phyloP scores from a whole-genome alignment of 2,797 vertebrate species.

The Steatocranus sp. region DNA sequence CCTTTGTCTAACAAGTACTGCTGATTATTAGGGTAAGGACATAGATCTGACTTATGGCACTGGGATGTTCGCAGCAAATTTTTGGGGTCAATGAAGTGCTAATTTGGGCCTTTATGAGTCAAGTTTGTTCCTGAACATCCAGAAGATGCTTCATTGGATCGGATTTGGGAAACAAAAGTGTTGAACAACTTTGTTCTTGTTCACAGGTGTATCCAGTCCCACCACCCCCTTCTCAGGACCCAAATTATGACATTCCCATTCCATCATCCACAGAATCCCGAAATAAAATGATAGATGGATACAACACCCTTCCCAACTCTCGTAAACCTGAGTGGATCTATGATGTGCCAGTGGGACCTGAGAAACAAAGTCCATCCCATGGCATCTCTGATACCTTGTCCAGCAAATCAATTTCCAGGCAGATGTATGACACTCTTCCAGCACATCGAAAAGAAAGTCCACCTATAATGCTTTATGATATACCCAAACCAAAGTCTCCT shows the following conservation, averaged over 20 bases:
- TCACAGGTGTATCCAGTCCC: conserved; percentile 77
- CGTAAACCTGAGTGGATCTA: conserved; percentile 86
- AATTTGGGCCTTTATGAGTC: background rate
- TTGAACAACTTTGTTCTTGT: background rate
- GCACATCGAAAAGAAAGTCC: background rate
- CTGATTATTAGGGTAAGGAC: background rate
- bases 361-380: conserved; percentile 56
- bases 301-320: conserved; percentile 77
- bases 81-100: background rate
- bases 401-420: conserved; percentile 11
- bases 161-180: background rate
- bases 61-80: background rate
- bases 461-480: conserved; percentile 58
- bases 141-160: background rate
- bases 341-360: conserved; percentile 76
- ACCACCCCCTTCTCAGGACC: conserved; percentile 65
- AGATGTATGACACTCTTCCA: conserved; percentile 55
- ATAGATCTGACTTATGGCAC: background rate
- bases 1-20: background rate
- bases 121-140: background rate
- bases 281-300: conserved; percentile 48
- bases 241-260: conserved; percentile 65
- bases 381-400: conserved; percentile 32
- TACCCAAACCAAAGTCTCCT: conserved; percentile 55
- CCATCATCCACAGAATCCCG: conserved; percentile 40